Evolutionary conservation across 2,888 invertebrate genomes (phyloP), one percentile per base, ranked within the genome.

Genomic region (Hemaris fuciformis): DNA sequence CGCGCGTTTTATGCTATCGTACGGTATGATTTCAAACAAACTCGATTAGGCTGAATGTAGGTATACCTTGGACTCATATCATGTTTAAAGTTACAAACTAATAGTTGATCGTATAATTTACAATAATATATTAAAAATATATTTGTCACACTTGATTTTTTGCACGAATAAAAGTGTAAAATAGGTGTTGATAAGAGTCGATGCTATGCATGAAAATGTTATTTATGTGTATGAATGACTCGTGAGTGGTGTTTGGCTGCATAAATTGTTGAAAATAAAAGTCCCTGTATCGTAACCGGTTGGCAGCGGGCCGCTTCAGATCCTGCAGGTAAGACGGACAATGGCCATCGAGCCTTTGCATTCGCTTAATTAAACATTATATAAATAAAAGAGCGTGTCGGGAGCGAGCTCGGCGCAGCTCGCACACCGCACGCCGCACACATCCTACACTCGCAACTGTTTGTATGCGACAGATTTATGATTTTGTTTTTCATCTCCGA

Each of bases 261-360:
- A 84, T 84, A 84, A 80, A 84, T 83, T 83, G 83, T 83, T 83
- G 73, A 80, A 81, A 83, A 86, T 83, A 87, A 88, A 88, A 85
- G 80, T 78, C 72, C 71, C 83, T 79, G 80, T 80, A 76, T 73
- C 66, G 76, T 76, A 85, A 87, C 87, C 87, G 88, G 88, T 88
- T 79, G 73, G 72, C 69, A 75, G 43, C 57, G 43, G 75, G 59
- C 59, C 56, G 85, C 88, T 86, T 86, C 79, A 83, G 85, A 88
- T 85, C 87, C 82, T 75, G 79, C 85, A 87, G 88, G 89, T 88
- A 88, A 87, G 88, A 85, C 78, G 85, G 85, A 88, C 88, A 89
- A 89, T 88, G 86, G 86, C 80, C 84, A 84, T 85, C 84, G 79
- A 78, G 79, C 81, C 84, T 84, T 38, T 53, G 86, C 85, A 87